Conservation (phyloP, 2,113 vertebrate species). For the Colius striatus region DNA sequence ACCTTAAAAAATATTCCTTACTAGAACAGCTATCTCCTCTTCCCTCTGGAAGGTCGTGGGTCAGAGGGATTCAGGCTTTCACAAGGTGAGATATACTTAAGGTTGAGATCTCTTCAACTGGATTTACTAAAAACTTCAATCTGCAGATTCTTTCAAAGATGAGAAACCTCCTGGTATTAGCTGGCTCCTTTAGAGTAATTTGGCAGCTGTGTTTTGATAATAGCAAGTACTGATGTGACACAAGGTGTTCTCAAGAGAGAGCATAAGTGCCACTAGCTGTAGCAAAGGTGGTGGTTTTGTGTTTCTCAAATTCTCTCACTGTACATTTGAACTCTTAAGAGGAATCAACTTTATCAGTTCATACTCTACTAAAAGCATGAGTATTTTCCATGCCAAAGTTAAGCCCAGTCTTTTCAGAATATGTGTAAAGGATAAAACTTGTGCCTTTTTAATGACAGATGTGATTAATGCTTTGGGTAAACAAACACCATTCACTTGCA, state of each 20-base stretch:
- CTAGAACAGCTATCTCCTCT: not conserved
- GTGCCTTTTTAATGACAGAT: not conserved
- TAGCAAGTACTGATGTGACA: not conserved
- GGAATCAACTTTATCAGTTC: not conserved
- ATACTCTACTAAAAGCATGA: not conserved
- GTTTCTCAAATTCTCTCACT: not conserved
- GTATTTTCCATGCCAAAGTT: not conserved
- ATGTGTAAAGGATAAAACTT: not conserved
- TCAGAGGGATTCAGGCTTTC: not conserved
- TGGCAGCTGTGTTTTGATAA: not conserved
- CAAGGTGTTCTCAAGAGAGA: not conserved
- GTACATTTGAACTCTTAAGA: not conserved
- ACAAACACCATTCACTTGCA: not conserved
- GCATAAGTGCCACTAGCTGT: fast-evolving
- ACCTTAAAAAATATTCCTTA: not conserved
- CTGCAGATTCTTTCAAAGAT: not conserved
- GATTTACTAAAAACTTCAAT: not conserved
- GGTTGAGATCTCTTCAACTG: not conserved
- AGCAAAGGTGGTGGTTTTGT: not conserved
- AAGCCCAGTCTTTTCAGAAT: not conserved
- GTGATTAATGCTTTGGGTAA: not conserved
- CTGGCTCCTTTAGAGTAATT: not conserved
- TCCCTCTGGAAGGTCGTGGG: not conserved
- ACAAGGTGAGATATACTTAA: not conserved
- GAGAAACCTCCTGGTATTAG: not conserved